Evolutionary conservation across 2,888 invertebrate species (phyloP), one percentile per base, ranked within the genome.

Genomic region (Punctoribates punctum): DNA sequence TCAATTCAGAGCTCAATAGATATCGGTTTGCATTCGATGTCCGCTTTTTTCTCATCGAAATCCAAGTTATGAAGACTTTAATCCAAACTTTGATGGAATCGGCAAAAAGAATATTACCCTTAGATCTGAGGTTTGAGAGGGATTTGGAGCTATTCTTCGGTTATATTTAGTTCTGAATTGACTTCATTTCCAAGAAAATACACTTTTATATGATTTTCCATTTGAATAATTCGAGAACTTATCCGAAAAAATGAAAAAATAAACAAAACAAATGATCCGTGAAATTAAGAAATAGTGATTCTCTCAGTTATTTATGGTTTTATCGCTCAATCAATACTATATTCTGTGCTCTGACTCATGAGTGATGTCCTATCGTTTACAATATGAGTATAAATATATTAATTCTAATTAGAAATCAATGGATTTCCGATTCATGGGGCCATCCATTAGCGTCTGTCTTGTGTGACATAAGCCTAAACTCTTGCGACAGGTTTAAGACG

Each of bases 11-110:
- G 34, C 65, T 65, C n/a, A 34, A 38, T 15, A 34, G 34, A 8
- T 75, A 75, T 73, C 1, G 75, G 15, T 23, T 75, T 29, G 46
- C 75, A 20, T 75, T 75, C 20, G 42, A 34, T 17, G 48, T 70
- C 20, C 70, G 51, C 6, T 75, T 72, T 51, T 72, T 54, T 75
- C 8, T 17, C 15, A 72, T 72, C 15, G 27, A 73, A 20, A 29
- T 11, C 8, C n/a, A 72, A n/a, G 48, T 75, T 42, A 51, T 54
- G n/a, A 2, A 20, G 1, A 15, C 5, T 34, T 38, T 65, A 9
- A n/a, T 65, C 3, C 1, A 65, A 6, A 11, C 4, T 13, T 65
- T 65, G 11, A 65, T 65, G 11, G 29, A n/a, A 1, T 65, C 65
- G 8, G 34, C 65, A n/a, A 34, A 65, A 38, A 34, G 27, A 9